A percentile compares a stretch with the other conserved stretches of the same genome.
These are phyloP conservation scores for Megamerina dolium DNA, from an alignment of 2,888 invertebrate species.

Conservation along the genomic window DNA sequence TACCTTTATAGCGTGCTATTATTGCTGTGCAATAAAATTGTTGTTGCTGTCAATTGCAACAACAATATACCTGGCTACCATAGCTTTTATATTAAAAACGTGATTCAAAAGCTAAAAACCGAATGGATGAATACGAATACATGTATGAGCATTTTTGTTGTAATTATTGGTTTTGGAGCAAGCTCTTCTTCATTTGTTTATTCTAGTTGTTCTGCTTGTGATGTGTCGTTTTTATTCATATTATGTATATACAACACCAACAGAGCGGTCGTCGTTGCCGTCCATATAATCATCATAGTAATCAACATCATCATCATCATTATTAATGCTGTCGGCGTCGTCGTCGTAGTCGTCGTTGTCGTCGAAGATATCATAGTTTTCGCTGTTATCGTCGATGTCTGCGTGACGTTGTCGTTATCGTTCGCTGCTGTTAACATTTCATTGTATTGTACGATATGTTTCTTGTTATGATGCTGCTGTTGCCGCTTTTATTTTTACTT, in stretches of 20 bases:
- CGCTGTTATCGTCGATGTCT: slow-evolving; percentile 1
- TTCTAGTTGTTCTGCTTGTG: not conserved
- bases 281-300: too few relatives aligned
- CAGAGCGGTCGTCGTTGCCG: too few relatives aligned
- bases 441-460: too few relatives aligned
- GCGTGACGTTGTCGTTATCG: slow-evolving; percentile 22
- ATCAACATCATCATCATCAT: slow-evolving; percentile 12
- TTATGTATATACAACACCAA: not conserved
- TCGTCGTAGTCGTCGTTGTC: slow-evolving; percentile 10
- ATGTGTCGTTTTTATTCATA: not conserved
- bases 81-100: too few relatives aligned
- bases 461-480: slow-evolving; percentile 14
- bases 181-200: not conserved
- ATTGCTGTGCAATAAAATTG: too few relatives aligned
- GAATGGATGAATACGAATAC: not conserved
- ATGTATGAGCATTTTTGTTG: too few relatives aligned
- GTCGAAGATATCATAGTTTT: too few relatives aligned
- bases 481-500: slow-evolving; percentile 3
- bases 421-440: too few relatives aligned
- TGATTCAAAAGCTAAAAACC: not conserved
- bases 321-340: slow-evolving; percentile 8
- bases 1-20: too few relatives aligned
- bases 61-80: too few relatives aligned
- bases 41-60: too few relatives aligned
- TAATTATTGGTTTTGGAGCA: too few relatives aligned